Percentiles rank a stretch among this genome's conserved stretches.
Conservation (phyloP, 2,888 invertebrate species). For the Chymomyza procnemis region DNA sequence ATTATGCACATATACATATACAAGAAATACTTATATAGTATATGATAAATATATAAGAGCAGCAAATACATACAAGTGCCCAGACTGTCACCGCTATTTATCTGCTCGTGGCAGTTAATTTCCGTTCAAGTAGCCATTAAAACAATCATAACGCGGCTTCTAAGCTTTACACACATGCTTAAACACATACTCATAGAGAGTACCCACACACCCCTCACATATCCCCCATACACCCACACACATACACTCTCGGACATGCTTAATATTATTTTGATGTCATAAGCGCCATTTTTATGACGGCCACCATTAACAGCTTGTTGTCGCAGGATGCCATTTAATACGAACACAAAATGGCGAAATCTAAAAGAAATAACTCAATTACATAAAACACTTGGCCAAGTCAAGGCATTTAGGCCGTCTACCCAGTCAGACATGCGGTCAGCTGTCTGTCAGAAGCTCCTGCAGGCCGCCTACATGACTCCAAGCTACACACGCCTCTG, state of each 20-base stretch:
- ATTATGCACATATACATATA: no score
- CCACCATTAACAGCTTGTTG: conserved; percentile 61
- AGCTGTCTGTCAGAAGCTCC: not conserved
- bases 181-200: conserved; percentile 7
- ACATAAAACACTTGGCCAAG: conserved; percentile 23
- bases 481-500: not conserved
- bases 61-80: not conserved
- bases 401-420: no score
- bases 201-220: no score
- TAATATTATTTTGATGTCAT: conserved; percentile 30
- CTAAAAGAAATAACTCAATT: conserved; percentile 66
- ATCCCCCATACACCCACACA: conserved; percentile 4
- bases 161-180: conserved; percentile 15
- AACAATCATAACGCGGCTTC: conserved; percentile 58
- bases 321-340: conserved; percentile 60
- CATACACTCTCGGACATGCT: conserved; percentile 5
- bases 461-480: not conserved
- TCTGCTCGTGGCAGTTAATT: conserved; percentile 73
- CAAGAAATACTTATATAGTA: no score
- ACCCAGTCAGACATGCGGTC: not conserved
- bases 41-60: no score
- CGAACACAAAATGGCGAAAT: conserved; percentile 56
- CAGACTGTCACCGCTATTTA: conserved; percentile 47
- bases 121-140: conserved; percentile 72
- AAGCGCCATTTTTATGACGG: conserved; percentile 54